Evolutionary conservation across 2,113 vertebrate genomes (phyloP).

Genomic region (Protobothrops flavoviridis): DNA sequence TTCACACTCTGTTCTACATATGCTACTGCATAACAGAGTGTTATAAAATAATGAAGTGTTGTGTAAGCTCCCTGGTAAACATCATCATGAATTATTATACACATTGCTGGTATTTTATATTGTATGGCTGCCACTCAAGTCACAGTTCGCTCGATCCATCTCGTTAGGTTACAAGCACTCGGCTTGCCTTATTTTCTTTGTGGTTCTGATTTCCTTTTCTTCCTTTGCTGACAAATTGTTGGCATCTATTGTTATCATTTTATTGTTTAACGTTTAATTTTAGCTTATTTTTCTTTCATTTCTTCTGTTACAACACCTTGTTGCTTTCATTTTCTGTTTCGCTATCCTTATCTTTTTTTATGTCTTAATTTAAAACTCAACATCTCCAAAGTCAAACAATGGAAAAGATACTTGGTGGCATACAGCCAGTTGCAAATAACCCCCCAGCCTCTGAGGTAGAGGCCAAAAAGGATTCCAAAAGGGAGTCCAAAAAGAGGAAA

Average conservation of each 20-base stretch:
- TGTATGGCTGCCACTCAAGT: conserved; percentile 74
- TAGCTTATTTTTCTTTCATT: conserved; percentile 68
- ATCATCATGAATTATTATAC: conserved; percentile 70
- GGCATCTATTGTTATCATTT: conserved; percentile 52
- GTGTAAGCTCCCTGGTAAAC: conserved; percentile 74
- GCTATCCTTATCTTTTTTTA: conserved; percentile 72
- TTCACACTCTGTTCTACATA: conserved; percentile 62
- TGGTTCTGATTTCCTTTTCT: conserved; percentile 74
- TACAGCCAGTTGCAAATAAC: conserved; percentile 74
- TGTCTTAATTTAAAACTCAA: conserved; percentile 75
- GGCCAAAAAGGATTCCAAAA: conserved; percentile 87
- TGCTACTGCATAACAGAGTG: conserved; percentile 70
- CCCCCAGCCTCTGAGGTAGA: conserved; percentile 76
- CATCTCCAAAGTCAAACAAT: conserved; percentile 82
- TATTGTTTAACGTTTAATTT: conserved; percentile 50
- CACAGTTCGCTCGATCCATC: conserved; percentile 74
- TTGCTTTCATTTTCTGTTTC: conserved; percentile 76
- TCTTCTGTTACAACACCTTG: conserved; percentile 74
- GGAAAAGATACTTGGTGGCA: conserved; percentile 81
- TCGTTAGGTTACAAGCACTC: conserved; percentile 73
- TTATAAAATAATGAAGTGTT: conserved; percentile 74
- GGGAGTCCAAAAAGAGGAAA: conserved; percentile 93
- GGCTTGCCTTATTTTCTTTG: conserved; percentile 73
- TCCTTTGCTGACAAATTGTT: conserved; percentile 28
- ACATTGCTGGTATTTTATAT: conserved; percentile 75